phyloP scores from a whole-genome alignment of 2,888 invertebrate species.

The Doris montereyensis region DNA sequence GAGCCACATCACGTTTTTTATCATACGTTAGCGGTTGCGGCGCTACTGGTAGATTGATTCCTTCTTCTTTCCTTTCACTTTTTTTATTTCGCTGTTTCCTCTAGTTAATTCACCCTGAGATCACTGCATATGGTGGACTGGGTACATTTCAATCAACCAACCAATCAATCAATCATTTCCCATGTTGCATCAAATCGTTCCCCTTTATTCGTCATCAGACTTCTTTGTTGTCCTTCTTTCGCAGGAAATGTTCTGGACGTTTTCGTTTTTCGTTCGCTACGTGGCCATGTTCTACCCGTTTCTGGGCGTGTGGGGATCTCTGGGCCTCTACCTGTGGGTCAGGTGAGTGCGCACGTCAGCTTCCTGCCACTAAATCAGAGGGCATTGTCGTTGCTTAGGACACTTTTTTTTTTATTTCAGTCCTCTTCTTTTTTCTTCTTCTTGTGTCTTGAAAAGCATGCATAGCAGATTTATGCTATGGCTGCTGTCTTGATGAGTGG shows the following conservation, averaged over 20 bases:
- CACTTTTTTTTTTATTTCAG: too few species aligned
- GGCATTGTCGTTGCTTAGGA: too few species aligned
- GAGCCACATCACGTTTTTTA: not conserved
- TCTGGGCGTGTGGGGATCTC: slow-evolving; percentile 56
- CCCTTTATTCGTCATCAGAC: not conserved
- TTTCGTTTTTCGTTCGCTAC: slow-evolving; percentile 61
- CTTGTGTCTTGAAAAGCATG: too few species aligned
- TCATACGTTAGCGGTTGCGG: not conserved
- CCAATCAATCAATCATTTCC: not conserved
- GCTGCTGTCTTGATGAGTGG: too few species aligned
- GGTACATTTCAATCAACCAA: too few species aligned
- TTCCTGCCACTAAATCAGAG: too few species aligned
- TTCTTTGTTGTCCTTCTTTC: slow-evolving; percentile 14
- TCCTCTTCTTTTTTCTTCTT: too few species aligned
- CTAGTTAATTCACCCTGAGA: too few species aligned
- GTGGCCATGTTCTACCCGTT: slow-evolving; percentile 54
- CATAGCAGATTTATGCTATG: too few species aligned
- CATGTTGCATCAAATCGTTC: not conserved
- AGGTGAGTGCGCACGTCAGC: slow-evolving; percentile 57
- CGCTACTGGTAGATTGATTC: not conserved
- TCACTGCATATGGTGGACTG: too few species aligned
- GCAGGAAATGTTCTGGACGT: slow-evolving; percentile 64
- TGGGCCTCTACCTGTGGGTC: slow-evolving; percentile 60
- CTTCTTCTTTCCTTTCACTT: too few species aligned
- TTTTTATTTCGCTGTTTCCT: too few species aligned